Base-by-base conservation (phyloP, 2,888 invertebrate genomes). In the Plutella xylostella region DNA sequence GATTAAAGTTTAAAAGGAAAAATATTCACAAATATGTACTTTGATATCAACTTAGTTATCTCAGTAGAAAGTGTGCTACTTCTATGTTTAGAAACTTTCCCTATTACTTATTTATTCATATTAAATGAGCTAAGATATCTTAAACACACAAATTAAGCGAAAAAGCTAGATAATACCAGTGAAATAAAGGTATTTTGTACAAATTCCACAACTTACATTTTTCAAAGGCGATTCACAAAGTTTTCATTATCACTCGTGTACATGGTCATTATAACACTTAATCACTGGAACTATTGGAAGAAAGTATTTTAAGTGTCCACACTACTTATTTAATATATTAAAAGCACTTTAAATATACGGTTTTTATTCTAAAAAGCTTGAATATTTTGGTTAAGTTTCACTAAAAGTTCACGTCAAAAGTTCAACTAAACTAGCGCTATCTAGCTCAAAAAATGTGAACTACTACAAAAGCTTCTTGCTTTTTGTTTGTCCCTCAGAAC, bases 381-480 rank as follows among this genome's bases (percentile, higher is more conserved):
- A 65, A 43, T 79, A 79, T 78, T 82, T 79, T 80, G 79, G 78
- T 72, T 76, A 73, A 78, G 72, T 78, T 76, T 63, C 68, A 67
- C 69, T 72, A 69, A n/a, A 80, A 82, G 80, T 82, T 80, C 76
- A 80, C 76, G 82, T 83, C 82, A 83, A 82, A 82, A 83, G 82
- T 83, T 82, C 82, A 79, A 67, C 65, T 60, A 60, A 51, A 48
- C 60, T 60, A 51, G 49, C 61, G 76, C 68, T 79, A 79, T 75
- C 82, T 82, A 72, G 68, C 57, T 52, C 53, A 30, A 51, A 72
- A 72, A 57, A 79, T 68, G 77, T 59, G 58, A 56, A 53, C 53
- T 45, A 46, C 52, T 15, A 25, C 55, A 60, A 72, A 82, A 79
- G 79, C 78, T 80, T 73, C 58, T 12, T 28, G 9, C 28, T 9